phyloP scores from a whole-genome alignment of 2,888 invertebrate genomes.

The Spodoptera littoralis region DNA sequence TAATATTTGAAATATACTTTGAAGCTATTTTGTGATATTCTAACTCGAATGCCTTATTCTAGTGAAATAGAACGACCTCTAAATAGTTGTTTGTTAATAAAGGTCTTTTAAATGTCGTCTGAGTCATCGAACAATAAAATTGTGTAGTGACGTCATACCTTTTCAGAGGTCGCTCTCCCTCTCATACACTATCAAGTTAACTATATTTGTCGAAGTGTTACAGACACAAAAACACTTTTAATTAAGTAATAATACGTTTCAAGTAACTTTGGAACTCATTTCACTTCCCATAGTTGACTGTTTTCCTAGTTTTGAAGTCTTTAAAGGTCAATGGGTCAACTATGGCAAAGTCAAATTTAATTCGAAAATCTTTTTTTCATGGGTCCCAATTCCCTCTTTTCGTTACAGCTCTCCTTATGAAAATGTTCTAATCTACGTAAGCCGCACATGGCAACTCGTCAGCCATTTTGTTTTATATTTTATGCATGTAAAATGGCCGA shows the following conservation, averaged over 20 bases:
- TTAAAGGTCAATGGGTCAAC: slow-evolving; percentile 22
- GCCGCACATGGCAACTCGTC: slow-evolving; percentile 53
- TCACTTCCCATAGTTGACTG: slow-evolving; percentile 52
- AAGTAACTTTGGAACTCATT: slow-evolving; percentile 60
- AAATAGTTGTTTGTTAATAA: slow-evolving; percentile 5
- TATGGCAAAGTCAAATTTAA: slow-evolving; percentile 53
- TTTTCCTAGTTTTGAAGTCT: neutral
- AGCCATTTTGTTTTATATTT: slow-evolving; percentile 63
- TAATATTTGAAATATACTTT: slow-evolving; percentile 83
- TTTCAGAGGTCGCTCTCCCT: slow-evolving; percentile 63
- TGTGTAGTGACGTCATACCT: slow-evolving; percentile 3
- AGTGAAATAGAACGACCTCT: slow-evolving; percentile 65
- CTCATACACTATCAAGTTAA: slow-evolving; percentile 65
- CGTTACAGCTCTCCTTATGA: slow-evolving; percentile 47
- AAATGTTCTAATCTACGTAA: slow-evolving; percentile 44
- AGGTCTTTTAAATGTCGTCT: slow-evolving; percentile 7
- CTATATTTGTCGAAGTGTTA: slow-evolving; percentile 74
- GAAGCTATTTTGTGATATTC: slow-evolving; percentile 85
- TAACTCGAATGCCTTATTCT: slow-evolving; percentile 79
- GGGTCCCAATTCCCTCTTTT: slow-evolving; percentile 77
- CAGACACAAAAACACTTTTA: slow-evolving; percentile 77
- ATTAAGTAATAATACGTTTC: slow-evolving; percentile 51
- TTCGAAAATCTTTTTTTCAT: slow-evolving; percentile 60
- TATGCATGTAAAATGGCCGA: slow-evolving; percentile 53
- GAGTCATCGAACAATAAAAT: slow-evolving; percentile 6